phyloP scores from a whole-genome alignment of 2,888 invertebrate species.

The Trissolcus brochymenae region DNA sequence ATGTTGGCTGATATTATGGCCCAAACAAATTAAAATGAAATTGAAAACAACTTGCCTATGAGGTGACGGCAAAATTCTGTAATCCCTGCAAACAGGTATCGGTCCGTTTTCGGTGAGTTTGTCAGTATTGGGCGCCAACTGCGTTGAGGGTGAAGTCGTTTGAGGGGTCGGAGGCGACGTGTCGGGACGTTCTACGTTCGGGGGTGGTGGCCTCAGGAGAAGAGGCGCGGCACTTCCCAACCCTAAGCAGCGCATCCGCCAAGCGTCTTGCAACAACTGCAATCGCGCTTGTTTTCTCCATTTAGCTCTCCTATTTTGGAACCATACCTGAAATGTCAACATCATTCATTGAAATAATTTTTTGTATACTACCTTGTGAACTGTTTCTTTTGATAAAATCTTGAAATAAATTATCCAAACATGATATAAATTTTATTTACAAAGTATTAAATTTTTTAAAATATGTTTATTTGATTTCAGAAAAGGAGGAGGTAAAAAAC shows the following conservation, averaged over 20 bases:
- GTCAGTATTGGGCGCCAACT: slow-evolving; percentile 48
- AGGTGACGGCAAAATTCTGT: slow-evolving; percentile 68
- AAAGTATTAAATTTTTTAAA: too few relatives aligned
- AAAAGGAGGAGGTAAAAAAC: not conserved
- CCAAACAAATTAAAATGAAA: too few relatives aligned
- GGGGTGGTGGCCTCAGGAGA: slow-evolving; percentile 71
- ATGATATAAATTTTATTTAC: too few relatives aligned
- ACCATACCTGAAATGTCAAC: slow-evolving; percentile 85
- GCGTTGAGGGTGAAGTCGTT: slow-evolving; percentile 57
- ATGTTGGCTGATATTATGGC: too few relatives aligned
- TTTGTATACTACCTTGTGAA: too few relatives aligned
- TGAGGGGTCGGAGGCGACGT: slow-evolving; percentile 61
- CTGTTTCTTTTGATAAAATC: too few relatives aligned
- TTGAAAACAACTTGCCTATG: slow-evolving; percentile 64
- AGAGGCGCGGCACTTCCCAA: slow-evolving; percentile 72
- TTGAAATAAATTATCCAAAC: too few relatives aligned
- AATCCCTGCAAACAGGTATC: slow-evolving; percentile 68
- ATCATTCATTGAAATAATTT: not conserved
- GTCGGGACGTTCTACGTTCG: slow-evolving; percentile 66
- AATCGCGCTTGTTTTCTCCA: slow-evolving; percentile 93
- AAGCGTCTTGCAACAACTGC: slow-evolving; percentile 91
- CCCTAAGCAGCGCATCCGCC: slow-evolving; percentile 92
- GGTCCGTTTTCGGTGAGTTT: slow-evolving; percentile 63
- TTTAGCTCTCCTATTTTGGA: slow-evolving; percentile 93
- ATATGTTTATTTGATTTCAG: not conserved